phyloP scores from a whole-genome alignment of 1,140 invertebrate species.

The Onthophagus taurus region DNA sequence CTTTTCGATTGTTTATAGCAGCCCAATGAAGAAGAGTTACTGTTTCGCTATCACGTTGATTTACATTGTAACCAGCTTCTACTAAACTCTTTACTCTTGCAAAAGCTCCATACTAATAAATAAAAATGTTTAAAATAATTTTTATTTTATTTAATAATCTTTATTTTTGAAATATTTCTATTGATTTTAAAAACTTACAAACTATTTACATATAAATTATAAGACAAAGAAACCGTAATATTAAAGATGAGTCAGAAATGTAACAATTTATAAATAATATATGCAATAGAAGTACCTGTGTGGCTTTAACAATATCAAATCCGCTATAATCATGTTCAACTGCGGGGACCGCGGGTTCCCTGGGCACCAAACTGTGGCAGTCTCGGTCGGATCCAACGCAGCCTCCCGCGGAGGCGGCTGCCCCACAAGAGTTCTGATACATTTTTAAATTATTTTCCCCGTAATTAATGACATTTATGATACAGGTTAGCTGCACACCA shows the following conservation, averaged over 20 bases:
- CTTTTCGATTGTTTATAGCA: slow-evolving; percentile 91
- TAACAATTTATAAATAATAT: neutral
- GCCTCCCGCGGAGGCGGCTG: slow-evolving; percentile 43
- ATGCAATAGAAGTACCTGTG: slow-evolving; percentile 50
- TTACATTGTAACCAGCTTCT: slow-evolving; percentile 82
- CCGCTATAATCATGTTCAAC: slow-evolving; percentile 66
- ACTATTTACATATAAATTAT: too few species aligned
- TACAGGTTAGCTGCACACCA: slow-evolving; percentile 3
- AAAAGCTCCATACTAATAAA: slow-evolving; percentile 76
- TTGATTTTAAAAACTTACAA: neutral
- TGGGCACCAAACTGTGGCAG: slow-evolving; percentile 43
- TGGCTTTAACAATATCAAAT: slow-evolving; percentile 91
- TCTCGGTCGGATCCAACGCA: slow-evolving; percentile 42
- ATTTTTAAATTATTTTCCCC: slow-evolving; percentile 30
- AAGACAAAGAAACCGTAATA: too few species aligned
- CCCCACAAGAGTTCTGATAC: slow-evolving; percentile 57
- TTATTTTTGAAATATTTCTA: neutral
- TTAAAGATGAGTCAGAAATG: too few species aligned
- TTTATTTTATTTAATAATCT: too few species aligned
- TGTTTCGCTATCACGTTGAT: slow-evolving; percentile 81
- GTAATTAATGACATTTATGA: slow-evolving; percentile 4
- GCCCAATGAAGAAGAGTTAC: slow-evolving; percentile 98
- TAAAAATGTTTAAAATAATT: slow-evolving; percentile 10
- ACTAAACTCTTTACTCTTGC: slow-evolving; percentile 75
- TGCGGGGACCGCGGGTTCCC: slow-evolving; percentile 47